Percentiles rank a stretch among this genome's conserved stretches.
phyloP scores from a whole-genome alignment of 1,140 invertebrate species.

The Vollenhovia emeryi region DNA sequence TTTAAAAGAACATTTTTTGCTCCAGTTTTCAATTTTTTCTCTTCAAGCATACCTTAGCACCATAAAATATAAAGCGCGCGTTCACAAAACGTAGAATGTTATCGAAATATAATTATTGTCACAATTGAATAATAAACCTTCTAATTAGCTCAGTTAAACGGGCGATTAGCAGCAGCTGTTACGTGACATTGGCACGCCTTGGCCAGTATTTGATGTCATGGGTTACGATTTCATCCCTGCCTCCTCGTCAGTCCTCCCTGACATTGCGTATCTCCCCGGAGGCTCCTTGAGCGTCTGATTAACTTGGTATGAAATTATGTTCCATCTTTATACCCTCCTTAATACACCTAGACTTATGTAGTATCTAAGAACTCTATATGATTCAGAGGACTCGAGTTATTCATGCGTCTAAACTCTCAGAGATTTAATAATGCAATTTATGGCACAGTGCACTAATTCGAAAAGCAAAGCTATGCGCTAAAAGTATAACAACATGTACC shows the following conservation, averaged over 20 bases:
- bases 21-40: not conserved
- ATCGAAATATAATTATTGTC: slow-evolving; percentile 28
- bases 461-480: not conserved
- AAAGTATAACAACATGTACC: not conserved
- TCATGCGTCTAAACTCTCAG: not conserved
- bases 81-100: not conserved
- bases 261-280: slow-evolving; percentile 46
- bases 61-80: not conserved
- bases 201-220: slow-evolving; percentile 64
- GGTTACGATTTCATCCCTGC: slow-evolving; percentile 24
- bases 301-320: slow-evolving; percentile 76
- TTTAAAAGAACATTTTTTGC: not conserved
- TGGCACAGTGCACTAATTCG: not conserved
- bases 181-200: slow-evolving; percentile 73
- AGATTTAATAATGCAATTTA: slow-evolving; percentile 29
- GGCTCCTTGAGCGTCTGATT: slow-evolving; percentile 67
- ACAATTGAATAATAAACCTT: slow-evolving; percentile 29
- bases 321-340: slow-evolving; percentile 27
- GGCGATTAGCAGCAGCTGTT: slow-evolving; percentile 75
- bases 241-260: slow-evolving; percentile 26
- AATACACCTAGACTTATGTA: slow-evolving; percentile 43
- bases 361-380: slow-evolving; percentile 1
- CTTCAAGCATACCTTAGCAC: no score
- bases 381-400: not conserved
- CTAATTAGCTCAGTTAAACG: slow-evolving; percentile 66